Base-by-base conservation (phyloP, 2,888 invertebrate genomes). In the Strigamia transsilvanica region DNA sequence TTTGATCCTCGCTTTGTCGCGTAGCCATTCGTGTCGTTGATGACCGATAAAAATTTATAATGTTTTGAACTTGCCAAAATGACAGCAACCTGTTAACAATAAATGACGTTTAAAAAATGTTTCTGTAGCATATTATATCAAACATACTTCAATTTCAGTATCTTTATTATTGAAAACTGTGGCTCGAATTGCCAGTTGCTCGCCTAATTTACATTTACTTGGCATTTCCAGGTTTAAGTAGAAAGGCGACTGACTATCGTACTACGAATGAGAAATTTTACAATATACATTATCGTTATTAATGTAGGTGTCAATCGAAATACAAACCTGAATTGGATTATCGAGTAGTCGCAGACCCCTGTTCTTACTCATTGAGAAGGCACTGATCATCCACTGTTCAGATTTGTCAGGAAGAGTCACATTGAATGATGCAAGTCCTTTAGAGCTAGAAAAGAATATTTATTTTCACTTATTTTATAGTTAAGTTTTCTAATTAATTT, bases 211-310 rank as follows among this genome's bases (percentile, higher is more conserved):
- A 86, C 94, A 94, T 42, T 90, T 89, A 0, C 90, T 91, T 0
- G 98, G 97, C 90, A 97, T 96, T 88, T 98, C 98, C 80, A 97
- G 94, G 86, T 95, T 95, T 85, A 98, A 97, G 89, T 94, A 98
- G 91, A 98, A 97, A 18, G 97, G 97, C 56, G 96, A 90, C 0
- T 96, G 93, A 15, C 96, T 97, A 34, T 94, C 92, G 88, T 97
- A 97, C 91, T 94, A 89, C 1, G 88, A 86, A 79, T 81, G 15
- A 79, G 79, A 27, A 83, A 5, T 38, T 42, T 51, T 18, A 10
- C 3, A 10, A 0, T 51, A 7, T 6, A 0, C 18, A 51, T 51
- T 18, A 13, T 12, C 15, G 51, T 51, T 51, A 15, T 18, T 15
- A 82, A 80, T 15, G 3, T 27, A 27, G 27, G 27, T 27, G 73